These are phyloP conservation scores for Plecotus auritus DNA, from an alignment of 2,113 vertebrate species.

Conservation along the genomic window DNA sequence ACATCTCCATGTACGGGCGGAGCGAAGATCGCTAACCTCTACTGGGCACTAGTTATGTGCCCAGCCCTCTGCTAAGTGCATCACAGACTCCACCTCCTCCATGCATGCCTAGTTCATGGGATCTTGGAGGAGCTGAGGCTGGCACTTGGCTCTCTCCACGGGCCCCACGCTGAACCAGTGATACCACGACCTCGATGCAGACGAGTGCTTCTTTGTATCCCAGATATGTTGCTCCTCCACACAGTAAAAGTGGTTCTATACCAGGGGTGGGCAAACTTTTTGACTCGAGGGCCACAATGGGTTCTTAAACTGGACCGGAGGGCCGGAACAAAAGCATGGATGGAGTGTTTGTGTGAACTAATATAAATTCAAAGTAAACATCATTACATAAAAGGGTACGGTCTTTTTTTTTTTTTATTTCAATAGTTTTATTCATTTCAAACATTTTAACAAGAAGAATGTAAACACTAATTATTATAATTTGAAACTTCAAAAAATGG, in stretches of 20 bases:
- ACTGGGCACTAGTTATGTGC: not conserved
- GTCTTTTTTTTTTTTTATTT: too few relatives aligned
- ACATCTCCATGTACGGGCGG: accelerated
- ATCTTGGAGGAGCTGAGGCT: not conserved
- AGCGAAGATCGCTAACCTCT: not conserved
- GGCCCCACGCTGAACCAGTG: not conserved
- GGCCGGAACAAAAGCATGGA: too few relatives aligned
- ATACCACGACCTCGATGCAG: not conserved
- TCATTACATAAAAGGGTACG: too few relatives aligned
- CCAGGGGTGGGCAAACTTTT: too few relatives aligned
- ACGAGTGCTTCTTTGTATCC: not conserved
- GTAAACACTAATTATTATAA: too few relatives aligned
- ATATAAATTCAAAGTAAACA: too few relatives aligned
- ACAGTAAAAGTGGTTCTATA: not conserved
- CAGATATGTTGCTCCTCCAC: not conserved
- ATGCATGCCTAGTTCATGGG: not conserved
- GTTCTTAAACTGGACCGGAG: too few relatives aligned
- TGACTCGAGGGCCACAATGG: too few relatives aligned
- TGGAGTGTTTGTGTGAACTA: too few relatives aligned
- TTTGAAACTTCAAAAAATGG: too few relatives aligned
- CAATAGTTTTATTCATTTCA: too few relatives aligned
- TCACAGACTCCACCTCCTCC: not conserved
- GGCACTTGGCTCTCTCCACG: not conserved
- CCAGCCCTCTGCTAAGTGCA: not conserved
- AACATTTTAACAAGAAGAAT: too few relatives aligned